A percentile compares a stretch with the other conserved stretches of the same genome.
Evolutionary conservation across 2,888 invertebrate species (phyloP).

Genomic region (Euphydryas editha): DNA sequence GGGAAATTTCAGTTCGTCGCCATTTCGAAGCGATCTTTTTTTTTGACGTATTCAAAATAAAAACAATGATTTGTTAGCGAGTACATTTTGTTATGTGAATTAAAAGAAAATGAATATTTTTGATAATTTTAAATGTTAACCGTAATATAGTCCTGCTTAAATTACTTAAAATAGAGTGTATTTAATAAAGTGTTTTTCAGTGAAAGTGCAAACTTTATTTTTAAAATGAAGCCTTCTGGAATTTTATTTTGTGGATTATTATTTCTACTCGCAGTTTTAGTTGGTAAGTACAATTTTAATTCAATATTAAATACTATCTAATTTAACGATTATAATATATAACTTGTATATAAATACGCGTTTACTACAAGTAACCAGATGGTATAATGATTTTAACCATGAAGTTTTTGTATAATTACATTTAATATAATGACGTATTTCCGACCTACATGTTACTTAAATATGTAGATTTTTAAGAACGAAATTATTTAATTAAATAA

Average conservation of each 20-base stretch:
- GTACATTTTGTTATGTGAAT: conserved; percentile 17
- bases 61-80: conserved; percentile 18
- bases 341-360: not conserved
- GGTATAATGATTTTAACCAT: conserved; percentile 28
- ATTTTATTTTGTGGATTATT: conserved; percentile 62
- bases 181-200: conserved; percentile 50
- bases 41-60: conserved; percentile 37
- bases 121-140: not conserved
- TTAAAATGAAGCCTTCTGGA: conserved; percentile 64
- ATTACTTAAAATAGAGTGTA: conserved; percentile 23
- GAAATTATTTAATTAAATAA: no score
- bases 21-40: conserved; percentile 49
- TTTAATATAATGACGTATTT: conserved; percentile 16
- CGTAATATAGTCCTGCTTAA: not conserved
- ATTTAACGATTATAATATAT: not conserved
- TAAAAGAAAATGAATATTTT: conserved; percentile 24
- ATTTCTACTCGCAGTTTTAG: conserved; percentile 59
- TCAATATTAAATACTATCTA: not conserved
- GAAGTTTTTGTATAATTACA: conserved; percentile 28
- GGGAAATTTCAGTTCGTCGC: conserved; percentile 47
- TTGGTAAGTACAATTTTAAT: conserved; percentile 57
- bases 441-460: not conserved
- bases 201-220: conserved; percentile 68
- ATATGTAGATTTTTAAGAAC: not conserved
- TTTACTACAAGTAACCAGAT: conserved; percentile 12